These are phyloP conservation scores for Chondrilla cf. caribensis DNA, from an alignment of 37 sponge, comb jelly and placozoan genomes.

Conservation along the genomic window DNA sequence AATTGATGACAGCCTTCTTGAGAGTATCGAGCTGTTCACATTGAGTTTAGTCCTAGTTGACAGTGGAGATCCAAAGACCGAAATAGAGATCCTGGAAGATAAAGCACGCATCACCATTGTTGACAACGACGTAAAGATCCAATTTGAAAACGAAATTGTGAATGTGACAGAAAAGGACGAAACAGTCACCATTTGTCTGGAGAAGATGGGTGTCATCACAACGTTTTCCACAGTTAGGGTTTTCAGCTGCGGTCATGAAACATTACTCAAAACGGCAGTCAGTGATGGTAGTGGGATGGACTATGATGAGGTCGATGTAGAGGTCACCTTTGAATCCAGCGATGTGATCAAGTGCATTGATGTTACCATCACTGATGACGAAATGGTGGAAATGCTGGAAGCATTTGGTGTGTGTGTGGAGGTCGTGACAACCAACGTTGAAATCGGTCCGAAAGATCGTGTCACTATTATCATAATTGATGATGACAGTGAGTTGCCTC, in stretches of 20 bases:
- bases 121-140: neutral
- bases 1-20: neutral
- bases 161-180: neutral
- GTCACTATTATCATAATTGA: neutral
- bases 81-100: neutral
- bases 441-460: neutral
- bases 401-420: conserved; percentile 2
- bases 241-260: neutral
- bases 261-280: neutral
- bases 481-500: neutral
- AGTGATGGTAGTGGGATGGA: neutral
- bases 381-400: neutral
- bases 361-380: neutral
- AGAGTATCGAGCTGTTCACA: neutral
- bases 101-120: neutral
- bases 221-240: neutral
- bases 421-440: neutral
- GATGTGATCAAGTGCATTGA: neutral
- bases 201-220: neutral
- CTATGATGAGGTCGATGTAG: neutral
- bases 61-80: neutral
- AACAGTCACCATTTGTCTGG: neutral
- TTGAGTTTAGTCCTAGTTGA: neutral
- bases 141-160: neutral
- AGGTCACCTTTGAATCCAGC: neutral